A percentile compares a stretch with the other conserved stretches of the same genome.
Conservation (phyloP, 1,140 invertebrate genomes). For the Cherax destructor region DNA sequence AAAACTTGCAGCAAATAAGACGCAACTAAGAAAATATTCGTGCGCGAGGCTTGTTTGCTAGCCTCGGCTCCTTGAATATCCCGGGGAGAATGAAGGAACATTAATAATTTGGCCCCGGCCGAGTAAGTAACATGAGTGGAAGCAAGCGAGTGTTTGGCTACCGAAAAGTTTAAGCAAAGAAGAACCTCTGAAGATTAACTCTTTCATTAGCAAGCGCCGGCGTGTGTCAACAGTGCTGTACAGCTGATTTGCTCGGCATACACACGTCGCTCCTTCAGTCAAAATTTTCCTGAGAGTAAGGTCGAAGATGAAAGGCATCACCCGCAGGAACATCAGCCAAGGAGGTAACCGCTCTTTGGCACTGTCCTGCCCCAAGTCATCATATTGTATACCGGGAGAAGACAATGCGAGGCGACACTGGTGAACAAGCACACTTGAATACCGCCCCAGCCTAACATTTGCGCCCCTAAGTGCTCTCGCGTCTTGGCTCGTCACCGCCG, state of each 20-base stretch:
- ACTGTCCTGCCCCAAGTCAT: conserved; percentile 3
- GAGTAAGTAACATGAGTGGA: conserved; percentile 28
- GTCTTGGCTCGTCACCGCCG: background rate
- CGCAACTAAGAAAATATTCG: conserved; percentile 7
- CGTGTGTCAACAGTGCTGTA: conserved; percentile 36
- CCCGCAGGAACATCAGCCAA: background rate
- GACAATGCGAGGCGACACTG: background rate
- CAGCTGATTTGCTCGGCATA: conserved; percentile 41
- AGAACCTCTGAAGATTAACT: conserved; percentile 49
- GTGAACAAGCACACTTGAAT: background rate
- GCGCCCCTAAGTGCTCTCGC: background rate
- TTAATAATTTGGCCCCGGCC: conserved; percentile 36
- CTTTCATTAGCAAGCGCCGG: conserved; percentile 46
- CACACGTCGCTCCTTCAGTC: conserved; percentile 12
- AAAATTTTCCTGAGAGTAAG: background rate
- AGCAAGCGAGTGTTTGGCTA: conserved; percentile 42
- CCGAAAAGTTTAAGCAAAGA: conserved; percentile 49
- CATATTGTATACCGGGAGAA: conserved; percentile 1
- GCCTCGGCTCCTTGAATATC: conserved; percentile 33
- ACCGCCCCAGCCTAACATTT: background rate
- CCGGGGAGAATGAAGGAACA: conserved; percentile 24
- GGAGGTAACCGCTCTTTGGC: background rate
- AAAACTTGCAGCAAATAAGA: conserved; percentile 5
- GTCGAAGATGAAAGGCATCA: background rate
- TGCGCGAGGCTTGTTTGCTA: background rate